A percentile compares a stretch with the other conserved stretches of the same genome.
phyloP scores from a whole-genome alignment of 2,888 invertebrate species.

The Noctua janthina region DNA sequence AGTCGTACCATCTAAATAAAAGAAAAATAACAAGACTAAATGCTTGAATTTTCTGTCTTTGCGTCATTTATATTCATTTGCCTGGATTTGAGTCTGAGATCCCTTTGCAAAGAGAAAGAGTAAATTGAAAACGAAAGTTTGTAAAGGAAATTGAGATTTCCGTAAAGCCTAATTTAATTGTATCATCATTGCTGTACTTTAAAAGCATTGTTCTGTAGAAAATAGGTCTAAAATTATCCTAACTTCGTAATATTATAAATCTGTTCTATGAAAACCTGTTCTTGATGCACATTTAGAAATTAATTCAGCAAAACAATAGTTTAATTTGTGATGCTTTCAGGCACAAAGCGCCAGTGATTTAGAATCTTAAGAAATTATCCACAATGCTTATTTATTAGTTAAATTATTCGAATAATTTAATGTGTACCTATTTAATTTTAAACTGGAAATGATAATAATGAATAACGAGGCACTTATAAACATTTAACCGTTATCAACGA shows the following conservation, averaged over 20 bases:
- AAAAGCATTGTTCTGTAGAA: not conserved
- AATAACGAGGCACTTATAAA: conserved; percentile 59
- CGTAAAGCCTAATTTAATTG: not conserved
- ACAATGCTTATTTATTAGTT: conserved; percentile 38
- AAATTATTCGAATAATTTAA: conserved; percentile 54
- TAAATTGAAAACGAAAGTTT: not conserved
- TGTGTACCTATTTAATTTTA: conserved; percentile 31
- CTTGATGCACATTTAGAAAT: conserved; percentile 27
- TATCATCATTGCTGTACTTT: not conserved
- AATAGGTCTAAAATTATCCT: not conserved
- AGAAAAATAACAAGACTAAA: not conserved
- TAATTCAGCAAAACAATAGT: conserved; percentile 22
- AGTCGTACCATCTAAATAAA: not conserved
- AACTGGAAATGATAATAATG: conserved; percentile 53
- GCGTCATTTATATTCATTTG: not conserved
- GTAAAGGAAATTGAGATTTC: not conserved
- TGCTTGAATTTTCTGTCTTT: not conserved
- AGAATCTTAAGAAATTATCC: conserved; percentile 36
- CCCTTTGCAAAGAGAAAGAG: not conserved
- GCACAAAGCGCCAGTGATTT: conserved; percentile 21
- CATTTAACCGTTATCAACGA: conserved; percentile 51
- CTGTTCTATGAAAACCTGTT: not conserved
- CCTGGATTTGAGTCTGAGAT: not conserved
- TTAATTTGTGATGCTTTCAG: conserved; percentile 14
- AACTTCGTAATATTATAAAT: conserved; percentile 5